Base-by-base conservation (phyloP, 1,140 invertebrate genomes). In the Lutraria rhynchaena region DNA sequence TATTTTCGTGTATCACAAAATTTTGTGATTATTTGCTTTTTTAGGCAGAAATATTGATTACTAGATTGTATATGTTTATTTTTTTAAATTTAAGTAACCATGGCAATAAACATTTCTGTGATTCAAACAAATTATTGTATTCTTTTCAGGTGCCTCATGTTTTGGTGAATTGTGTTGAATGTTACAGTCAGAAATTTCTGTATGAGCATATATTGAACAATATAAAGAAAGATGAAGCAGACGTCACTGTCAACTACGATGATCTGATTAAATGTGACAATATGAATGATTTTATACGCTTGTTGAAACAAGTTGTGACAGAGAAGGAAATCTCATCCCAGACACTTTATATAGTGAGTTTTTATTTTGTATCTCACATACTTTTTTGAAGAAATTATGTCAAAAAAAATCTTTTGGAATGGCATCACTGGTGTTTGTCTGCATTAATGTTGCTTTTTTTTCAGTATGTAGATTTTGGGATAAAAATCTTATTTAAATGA, bases 121-220 rank as follows among this genome's bases (percentile, higher is more conserved):
- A 11, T 7, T 46, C n/a, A 53, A 5, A 5, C 7, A 7, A 5
- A 3, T 24, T 53, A 7, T 53, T 53, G 19, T 53, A 4, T 9
- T 53, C 19, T 53, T 80, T 85, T 27, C 53, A 95, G 94, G 88
- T 92, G n/a, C 88, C 86, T 5, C 92, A 94, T 86, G 94, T 95
- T 29, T 90, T 94, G 58, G 91, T 97, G n/a, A 96, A 97, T 90
- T 96, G 96, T 89, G 93, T 97, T 7, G 96, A 98, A 89, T 96
- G 95, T 88, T 96, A 95, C 87, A 94, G 94, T n/a, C 91, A 93
- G 1, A 95, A 95, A 92, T 94, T 96, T 65, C 92, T 97, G 51
- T 95, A 95, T 87, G 96, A 97, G 91, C 94, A 94, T n/a, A 95
- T 97, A 27, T 81, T 97, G 31, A 94, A 94, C 58, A 93, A 94